Conservation (phyloP, 2,797 vertebrate species). For the Lepilemur ruficaudatus region DNA sequence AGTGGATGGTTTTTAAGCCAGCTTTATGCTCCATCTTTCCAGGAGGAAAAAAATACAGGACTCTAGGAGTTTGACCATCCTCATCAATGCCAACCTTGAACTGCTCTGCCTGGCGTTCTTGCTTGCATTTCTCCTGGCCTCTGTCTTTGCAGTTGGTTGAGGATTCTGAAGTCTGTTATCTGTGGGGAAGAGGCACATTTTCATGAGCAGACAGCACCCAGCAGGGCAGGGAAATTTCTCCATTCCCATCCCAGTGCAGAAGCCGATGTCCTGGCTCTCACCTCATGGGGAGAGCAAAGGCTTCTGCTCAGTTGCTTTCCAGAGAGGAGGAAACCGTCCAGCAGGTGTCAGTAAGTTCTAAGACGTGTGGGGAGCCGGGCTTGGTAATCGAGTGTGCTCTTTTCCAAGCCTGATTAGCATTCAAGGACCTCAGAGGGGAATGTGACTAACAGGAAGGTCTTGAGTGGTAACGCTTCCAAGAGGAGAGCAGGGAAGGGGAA, state of each 20-base stretch:
- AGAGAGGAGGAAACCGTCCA: background rate
- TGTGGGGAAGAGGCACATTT: background rate
- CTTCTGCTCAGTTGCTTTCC: background rate
- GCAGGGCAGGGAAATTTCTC: background rate
- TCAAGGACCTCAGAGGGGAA: background rate
- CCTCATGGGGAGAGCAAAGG: background rate
- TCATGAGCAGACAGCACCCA: background rate
- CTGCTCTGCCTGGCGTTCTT: background rate
- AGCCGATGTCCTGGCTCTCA: background rate
- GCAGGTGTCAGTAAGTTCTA: constrained; percentile 63
- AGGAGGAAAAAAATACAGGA: background rate
- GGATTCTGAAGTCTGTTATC: background rate
- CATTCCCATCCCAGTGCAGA: background rate
- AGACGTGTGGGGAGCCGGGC: background rate
- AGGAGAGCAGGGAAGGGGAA: background rate
- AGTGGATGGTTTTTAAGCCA: background rate
- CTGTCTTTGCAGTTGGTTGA: background rate
- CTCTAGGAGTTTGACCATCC: background rate
- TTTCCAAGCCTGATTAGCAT: background rate
- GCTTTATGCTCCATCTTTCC: background rate
- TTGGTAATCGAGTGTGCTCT: background rate
- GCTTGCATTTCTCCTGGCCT: background rate
- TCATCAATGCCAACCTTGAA: background rate
- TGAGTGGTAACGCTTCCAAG: background rate
- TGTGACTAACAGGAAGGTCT: background rate